Evolutionary conservation across 2,888 invertebrate species (phyloP).

Genomic region (Sinodicranocentrus sp.): DNA sequence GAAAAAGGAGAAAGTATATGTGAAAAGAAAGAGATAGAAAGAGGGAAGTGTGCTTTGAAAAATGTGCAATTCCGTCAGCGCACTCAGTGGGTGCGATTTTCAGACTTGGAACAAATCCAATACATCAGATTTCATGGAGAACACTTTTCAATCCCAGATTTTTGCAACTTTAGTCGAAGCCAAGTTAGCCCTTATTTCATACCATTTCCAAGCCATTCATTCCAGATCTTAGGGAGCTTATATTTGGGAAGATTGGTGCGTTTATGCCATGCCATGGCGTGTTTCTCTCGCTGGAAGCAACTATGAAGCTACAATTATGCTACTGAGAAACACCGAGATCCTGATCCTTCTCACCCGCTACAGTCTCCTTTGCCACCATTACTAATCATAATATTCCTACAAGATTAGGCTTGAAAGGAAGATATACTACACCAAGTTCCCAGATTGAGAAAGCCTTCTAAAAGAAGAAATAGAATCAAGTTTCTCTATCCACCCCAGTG

Average conservation of each 20-base stretch:
- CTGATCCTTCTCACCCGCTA: no score
- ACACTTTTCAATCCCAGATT: constrained; percentile 75
- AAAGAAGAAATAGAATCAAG: no score
- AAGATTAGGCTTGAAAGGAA: constrained; percentile 23
- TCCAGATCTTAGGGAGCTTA: constrained; percentile 62
- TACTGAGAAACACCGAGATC: no score
- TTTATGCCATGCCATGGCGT: constrained; percentile 15
- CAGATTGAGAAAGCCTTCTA: constrained; percentile 32
- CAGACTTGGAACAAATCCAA: constrained; percentile 76
- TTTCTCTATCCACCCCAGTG: no score
- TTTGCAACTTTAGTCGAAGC: constrained; percentile 70
- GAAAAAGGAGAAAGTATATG: constrained; percentile 16
- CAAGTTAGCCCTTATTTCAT: constrained; percentile 64
- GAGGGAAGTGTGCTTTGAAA: constrained; percentile 65
- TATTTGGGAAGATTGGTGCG: constrained; percentile 22
- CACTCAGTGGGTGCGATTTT: constrained; percentile 70
- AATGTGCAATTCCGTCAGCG: constrained; percentile 75
- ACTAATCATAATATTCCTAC: constrained; percentile 54
- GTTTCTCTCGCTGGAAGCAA: not conserved
- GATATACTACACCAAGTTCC: constrained; percentile 15
- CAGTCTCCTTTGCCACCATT: constrained; percentile 40
- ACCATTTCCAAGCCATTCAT: constrained; percentile 70
- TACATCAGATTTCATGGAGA: constrained; percentile 74
- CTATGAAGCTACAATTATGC: not conserved
- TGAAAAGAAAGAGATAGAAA: constrained; percentile 26